These are phyloP conservation scores for Trialeurodes vaporariorum DNA, from an alignment of 1,140 invertebrate genomes.

Conservation along the genomic window DNA sequence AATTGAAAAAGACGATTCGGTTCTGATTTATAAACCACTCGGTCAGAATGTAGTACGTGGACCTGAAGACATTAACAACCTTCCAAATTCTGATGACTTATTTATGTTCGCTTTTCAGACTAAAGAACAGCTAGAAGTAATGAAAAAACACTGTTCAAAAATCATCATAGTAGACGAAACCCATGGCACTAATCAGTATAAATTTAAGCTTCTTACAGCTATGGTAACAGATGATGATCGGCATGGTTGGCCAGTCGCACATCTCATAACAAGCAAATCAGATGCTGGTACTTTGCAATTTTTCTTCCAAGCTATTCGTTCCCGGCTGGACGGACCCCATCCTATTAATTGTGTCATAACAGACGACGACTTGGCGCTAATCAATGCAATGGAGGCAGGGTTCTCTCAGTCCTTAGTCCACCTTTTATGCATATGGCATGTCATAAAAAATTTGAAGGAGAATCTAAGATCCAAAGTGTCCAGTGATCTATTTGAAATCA, in stretches of 20 bases:
- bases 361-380: slow-evolving; percentile 12
- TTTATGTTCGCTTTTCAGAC: slow-evolving; percentile 11
- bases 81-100: slow-evolving; percentile 4
- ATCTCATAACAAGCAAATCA: slow-evolving; percentile 4
- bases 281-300: not conserved
- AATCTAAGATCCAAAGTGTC: slow-evolving; percentile 12
- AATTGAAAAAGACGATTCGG: not conserved
- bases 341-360: slow-evolving; percentile 2
- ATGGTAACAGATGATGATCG: slow-evolving; percentile 3
- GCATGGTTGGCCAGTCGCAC: slow-evolving; percentile 7
- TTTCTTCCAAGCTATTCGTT: not conserved
- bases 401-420: slow-evolving; percentile 6
- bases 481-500: not conserved
- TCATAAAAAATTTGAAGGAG: slow-evolving; percentile 10
- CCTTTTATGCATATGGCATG: slow-evolving; percentile 13
- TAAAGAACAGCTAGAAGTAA: slow-evolving; percentile 1
- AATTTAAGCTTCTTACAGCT: slow-evolving; percentile 2
- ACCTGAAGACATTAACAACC: not conserved
- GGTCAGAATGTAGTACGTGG: not conserved
- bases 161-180: slow-evolving; percentile 5
- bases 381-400: slow-evolving; percentile 11
- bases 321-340: not conserved
- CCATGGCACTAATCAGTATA: slow-evolving; percentile 7
- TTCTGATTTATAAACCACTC: slow-evolving; percentile 5
- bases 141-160: slow-evolving; percentile 4